Evolutionary conservation across 1,140 invertebrate species (phyloP).

Genomic region (Arion vulgaris): DNA sequence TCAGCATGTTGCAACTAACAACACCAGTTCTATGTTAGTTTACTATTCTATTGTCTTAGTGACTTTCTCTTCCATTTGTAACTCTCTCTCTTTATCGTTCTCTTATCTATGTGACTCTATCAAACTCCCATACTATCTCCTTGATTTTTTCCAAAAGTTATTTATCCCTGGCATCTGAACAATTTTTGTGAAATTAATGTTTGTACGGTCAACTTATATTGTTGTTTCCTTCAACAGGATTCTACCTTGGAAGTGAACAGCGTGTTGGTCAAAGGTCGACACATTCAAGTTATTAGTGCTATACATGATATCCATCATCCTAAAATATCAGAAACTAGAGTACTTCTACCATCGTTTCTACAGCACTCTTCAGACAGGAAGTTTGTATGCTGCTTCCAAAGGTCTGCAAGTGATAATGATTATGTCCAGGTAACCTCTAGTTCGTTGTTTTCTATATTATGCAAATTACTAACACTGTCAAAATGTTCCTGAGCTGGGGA

Average conservation of each 20-base stretch:
- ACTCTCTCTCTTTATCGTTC: no score
- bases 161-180: no score
- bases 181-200: not conserved
- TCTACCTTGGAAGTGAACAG: not conserved
- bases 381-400: conserved; percentile 18
- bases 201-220: not conserved
- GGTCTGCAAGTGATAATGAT: not conserved
- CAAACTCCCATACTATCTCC: no score
- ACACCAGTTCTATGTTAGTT: no score
- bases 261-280: not conserved
- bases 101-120: no score
- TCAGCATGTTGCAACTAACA: no score
- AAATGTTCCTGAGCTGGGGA: no score
- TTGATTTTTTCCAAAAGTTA: no score
- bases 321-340: not conserved
- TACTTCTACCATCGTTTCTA: not conserved
- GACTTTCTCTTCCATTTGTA: no score
- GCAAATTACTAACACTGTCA: no score
- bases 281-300: conserved; percentile 16
- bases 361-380: not conserved
- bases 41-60: no score
- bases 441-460: not conserved
- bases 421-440: not conserved
- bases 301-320: conserved; percentile 2
- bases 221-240: not conserved